These are phyloP conservation scores for Heterotis niloticus DNA, from an alignment of 2,113 vertebrate genomes.

Conservation along the genomic window DNA sequence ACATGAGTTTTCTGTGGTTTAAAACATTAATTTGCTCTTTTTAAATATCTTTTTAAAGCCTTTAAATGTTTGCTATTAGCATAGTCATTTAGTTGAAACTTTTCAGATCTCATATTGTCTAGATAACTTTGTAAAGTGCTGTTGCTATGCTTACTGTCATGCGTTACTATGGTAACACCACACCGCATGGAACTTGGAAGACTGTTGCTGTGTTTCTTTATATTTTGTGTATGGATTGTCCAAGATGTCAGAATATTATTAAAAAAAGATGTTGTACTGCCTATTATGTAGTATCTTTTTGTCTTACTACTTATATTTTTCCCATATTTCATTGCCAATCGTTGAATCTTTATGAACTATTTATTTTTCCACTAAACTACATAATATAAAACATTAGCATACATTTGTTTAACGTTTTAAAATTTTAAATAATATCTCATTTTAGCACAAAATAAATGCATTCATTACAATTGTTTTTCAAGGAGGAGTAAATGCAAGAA, in stretches of 20 bases:
- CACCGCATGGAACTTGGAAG: background rate
- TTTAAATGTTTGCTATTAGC: background rate
- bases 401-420: no score
- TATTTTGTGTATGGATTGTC: background rate
- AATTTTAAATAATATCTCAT: no score
- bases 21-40: no score
- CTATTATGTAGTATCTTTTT: background rate
- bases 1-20: no score
- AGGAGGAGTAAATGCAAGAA: no score
- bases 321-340: background rate
- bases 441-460: no score
- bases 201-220: constrained; percentile 1
- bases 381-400: no score
- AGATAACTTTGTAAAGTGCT: constrained; percentile 10
- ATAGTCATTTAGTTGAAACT: background rate
- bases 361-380: background rate
- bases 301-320: background rate
- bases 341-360: background rate
- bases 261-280: background rate
- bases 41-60: no score
- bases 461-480: no score
- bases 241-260: background rate
- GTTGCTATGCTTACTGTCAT: constrained; percentile 6
- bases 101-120: constrained; percentile 2
- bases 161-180: constrained; percentile 14